These are phyloP conservation scores for Oryzias celebensis DNA, from an alignment of 2,113 vertebrate species.

Conservation along the genomic window DNA sequence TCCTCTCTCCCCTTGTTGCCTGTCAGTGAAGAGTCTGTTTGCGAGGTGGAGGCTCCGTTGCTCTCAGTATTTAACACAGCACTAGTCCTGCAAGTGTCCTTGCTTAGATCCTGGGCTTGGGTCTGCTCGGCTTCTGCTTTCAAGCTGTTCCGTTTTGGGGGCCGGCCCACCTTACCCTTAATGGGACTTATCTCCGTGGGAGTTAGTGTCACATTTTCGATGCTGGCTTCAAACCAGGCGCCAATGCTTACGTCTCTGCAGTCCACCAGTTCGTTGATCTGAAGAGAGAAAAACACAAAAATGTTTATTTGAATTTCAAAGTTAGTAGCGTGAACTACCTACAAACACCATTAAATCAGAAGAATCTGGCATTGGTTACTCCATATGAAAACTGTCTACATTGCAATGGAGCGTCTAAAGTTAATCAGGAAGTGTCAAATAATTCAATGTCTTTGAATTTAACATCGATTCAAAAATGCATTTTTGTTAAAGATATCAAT, in stretches of 20 bases:
- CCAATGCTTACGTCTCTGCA: conserved; percentile 93
- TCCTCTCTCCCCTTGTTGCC: conserved; percentile 76
- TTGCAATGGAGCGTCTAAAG: too few relatives aligned
- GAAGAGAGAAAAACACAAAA: conserved; percentile 39
- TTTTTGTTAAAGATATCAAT: too few relatives aligned
- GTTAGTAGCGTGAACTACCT: not conserved
- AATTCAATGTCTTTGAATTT: too few relatives aligned
- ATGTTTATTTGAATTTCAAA: not conserved
- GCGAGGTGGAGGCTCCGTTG: conserved; percentile 88
- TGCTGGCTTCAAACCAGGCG: conserved; percentile 95
- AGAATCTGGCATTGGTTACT: too few relatives aligned
- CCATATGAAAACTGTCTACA: too few relatives aligned
- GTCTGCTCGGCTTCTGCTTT: conserved; percentile 76
- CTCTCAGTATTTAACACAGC: conserved; percentile 82
- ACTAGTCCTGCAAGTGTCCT: conserved; percentile 83
- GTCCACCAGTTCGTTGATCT: conserved; percentile 99
- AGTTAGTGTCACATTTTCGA: conserved; percentile 86
- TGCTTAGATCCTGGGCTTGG: conserved; percentile 55
- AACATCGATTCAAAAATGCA: too few relatives aligned
- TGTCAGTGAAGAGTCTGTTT: conserved; percentile 76
- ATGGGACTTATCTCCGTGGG: conserved; percentile 82
- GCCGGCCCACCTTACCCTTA: conserved; percentile 84
- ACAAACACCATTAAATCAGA: too few relatives aligned
- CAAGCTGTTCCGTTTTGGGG: conserved; percentile 92
- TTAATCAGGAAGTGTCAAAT: too few relatives aligned